Conservation (phyloP, 2,113 vertebrate species). For the Hippocampus zosterae region DNA sequence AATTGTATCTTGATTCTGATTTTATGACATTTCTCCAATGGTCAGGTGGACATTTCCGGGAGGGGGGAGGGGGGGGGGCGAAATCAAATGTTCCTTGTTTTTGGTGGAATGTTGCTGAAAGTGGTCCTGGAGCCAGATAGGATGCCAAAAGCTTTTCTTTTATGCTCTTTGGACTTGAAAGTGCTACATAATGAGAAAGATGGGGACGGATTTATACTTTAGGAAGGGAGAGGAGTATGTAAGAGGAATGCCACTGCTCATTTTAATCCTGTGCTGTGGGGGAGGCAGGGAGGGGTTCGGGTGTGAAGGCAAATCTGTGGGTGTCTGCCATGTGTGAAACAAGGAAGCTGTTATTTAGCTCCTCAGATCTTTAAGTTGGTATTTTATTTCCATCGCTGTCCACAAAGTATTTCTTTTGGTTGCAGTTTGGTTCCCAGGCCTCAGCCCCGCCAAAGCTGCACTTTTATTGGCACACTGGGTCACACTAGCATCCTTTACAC, state of each 20-base stretch:
- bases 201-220: conserved; percentile 4
- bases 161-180: background rate
- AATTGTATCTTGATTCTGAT: background rate
- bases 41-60: no score
- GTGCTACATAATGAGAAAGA: background rate
- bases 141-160: background rate
- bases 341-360: conserved; percentile 19
- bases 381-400: conserved; percentile 16
- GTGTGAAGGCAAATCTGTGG: conserved; percentile 25
- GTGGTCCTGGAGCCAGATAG: conserved; percentile 21
- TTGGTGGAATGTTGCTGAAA: conserved; percentile 7
- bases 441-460: background rate
- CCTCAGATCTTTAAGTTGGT: conserved; percentile 42
- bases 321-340: conserved; percentile 41
- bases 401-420: conserved; percentile 34
- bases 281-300: conserved; percentile 13
- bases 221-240: background rate
- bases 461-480: background rate
- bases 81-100: background rate
- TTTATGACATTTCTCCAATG: background rate
- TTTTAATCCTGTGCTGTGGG: conserved; percentile 9
- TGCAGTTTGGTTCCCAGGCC: conserved; percentile 28
- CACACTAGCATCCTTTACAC: no score
- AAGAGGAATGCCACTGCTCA: conserved; percentile 16
- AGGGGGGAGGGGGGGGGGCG: rapidly evolving